Evolutionary conservation across 92 coral and sea anemone genomes (phyloP).

Genomic region (Phenganax marumi): DNA sequence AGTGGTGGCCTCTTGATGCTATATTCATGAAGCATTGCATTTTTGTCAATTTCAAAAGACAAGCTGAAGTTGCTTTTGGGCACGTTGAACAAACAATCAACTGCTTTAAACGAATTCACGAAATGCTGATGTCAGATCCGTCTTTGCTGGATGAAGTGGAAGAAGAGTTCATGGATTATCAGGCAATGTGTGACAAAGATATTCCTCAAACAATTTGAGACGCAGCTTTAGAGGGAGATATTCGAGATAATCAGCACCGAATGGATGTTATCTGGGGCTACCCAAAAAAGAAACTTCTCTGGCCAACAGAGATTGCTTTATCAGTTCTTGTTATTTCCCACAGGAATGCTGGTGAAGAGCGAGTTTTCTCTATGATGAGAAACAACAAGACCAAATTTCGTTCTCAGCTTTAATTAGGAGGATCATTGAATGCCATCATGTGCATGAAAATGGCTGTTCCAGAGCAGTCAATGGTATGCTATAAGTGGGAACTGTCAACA

Average conservation of each 20-base stretch:
- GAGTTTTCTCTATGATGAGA: conserved; percentile 30
- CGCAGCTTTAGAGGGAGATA: conserved; percentile 16
- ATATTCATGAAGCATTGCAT: conserved; percentile 58
- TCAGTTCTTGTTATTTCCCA: conserved; percentile 10
- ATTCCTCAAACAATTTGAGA: conserved; percentile 16
- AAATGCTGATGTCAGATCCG: too few relatives aligned
- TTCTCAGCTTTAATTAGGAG: conserved; percentile 24
- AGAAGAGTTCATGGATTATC: conserved; percentile 21
- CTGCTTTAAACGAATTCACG: conserved; percentile 24
- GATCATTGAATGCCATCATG: conserved; percentile 38
- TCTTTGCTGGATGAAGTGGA: too few relatives aligned
- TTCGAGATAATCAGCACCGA: conserved; percentile 10
- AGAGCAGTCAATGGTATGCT: conserved; percentile 43
- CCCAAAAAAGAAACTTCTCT: background rate
- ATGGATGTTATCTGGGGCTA: conserved; percentile 46
- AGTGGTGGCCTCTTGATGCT: conserved; percentile 60
- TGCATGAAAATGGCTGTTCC: conserved; percentile 38
- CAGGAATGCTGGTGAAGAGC: conserved; percentile 21
- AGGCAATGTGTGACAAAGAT: too few relatives aligned
- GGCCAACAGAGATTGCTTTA: conserved; percentile 8
- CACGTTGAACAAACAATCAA: conserved; percentile 39
- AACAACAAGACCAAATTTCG: conserved; percentile 40
- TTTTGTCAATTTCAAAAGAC: conserved; percentile 43
- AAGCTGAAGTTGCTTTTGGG: conserved; percentile 36
- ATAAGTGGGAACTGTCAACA: conserved; percentile 44